phyloP scores from a whole-genome alignment of 2,797 vertebrate genomes.

The Choloepus didactylus region DNA sequence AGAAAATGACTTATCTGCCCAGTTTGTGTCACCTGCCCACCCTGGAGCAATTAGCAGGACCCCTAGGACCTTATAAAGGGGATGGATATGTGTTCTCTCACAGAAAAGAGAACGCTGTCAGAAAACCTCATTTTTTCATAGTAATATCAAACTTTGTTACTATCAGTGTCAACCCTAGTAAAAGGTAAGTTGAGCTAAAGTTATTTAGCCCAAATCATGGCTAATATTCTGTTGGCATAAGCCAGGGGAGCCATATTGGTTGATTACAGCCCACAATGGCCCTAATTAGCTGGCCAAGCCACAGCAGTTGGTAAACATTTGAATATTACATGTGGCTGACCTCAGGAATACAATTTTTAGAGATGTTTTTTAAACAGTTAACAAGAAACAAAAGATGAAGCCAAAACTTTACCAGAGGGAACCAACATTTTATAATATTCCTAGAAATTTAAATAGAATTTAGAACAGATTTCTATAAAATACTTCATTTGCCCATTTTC shows the following conservation, averaged over 20 bases:
- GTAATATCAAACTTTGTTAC: neutral
- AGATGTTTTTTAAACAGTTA: neutral
- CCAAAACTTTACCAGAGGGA: constrained; percentile 48
- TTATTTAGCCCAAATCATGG: neutral
- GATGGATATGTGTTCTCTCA: neutral
- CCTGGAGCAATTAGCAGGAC: neutral
- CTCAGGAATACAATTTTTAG: neutral
- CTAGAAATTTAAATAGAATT: constrained; percentile 61
- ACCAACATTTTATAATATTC: constrained; percentile 52
- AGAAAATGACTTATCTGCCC: neutral
- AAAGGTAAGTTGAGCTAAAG: constrained; percentile 36
- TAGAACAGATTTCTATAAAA: constrained; percentile 2
- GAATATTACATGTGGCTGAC: neutral
- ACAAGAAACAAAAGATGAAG: constrained; percentile 59
- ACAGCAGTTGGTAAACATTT: constrained; percentile 40
- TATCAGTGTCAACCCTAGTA: neutral
- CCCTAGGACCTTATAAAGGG: neutral
- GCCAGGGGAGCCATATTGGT: neutral
- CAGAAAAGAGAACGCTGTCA: neutral
- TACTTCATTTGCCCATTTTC: constrained; percentile 64
- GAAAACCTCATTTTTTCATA: constrained; percentile 21
- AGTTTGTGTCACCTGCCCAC: neutral
- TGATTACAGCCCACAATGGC: neutral
- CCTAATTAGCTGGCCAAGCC: neutral
- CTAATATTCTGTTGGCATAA: neutral